phyloP scores from a whole-genome alignment of 2,113 vertebrate genomes.

The Myanophis thanlyinensis region DNA sequence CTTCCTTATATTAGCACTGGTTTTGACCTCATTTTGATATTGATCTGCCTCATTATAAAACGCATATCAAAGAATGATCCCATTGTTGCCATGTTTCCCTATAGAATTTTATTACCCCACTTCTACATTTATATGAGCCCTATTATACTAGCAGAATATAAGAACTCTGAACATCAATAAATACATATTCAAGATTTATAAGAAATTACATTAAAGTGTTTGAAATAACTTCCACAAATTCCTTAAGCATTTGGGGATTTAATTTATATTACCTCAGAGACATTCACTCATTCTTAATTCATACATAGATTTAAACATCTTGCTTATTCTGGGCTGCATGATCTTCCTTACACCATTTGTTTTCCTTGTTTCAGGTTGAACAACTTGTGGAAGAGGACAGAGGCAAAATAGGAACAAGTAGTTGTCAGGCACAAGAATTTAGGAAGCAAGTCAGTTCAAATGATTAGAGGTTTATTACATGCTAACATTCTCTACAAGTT shows the following conservation, averaged over 20 bases:
- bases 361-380: background rate
- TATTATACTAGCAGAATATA: background rate
- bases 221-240: background rate
- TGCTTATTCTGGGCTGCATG: background rate
- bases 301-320: background rate
- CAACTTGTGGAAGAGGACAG: background rate
- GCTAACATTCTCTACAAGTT: background rate
- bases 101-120: background rate
- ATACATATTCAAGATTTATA: background rate
- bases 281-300: background rate
- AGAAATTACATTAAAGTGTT: background rate
- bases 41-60: background rate
- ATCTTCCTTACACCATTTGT: background rate
- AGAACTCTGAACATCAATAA: background rate
- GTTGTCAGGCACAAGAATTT: background rate
- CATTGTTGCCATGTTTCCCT: background rate
- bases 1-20: fast-evolving
- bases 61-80: background rate
- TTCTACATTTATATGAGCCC: background rate
- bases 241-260: background rate
- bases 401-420: background rate
- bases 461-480: background rate
- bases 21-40: slow-evolving; percentile 3
- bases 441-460: background rate
- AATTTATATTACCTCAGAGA: background rate